Evolutionary conservation across 2,113 vertebrate species (phyloP).

Genomic region (Ptilorrhoa leucosticta): DNA sequence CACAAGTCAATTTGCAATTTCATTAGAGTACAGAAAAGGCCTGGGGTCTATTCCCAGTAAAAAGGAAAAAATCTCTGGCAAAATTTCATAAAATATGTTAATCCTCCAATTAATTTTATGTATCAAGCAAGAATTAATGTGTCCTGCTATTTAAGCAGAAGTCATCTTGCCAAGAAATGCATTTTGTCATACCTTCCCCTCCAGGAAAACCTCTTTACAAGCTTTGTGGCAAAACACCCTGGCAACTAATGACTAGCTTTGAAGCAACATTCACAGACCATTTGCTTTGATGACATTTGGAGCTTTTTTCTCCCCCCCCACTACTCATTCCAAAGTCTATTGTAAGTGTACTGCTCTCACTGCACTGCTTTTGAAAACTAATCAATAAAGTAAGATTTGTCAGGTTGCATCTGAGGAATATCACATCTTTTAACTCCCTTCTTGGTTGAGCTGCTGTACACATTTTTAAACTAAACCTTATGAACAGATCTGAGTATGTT

Average conservation of each 20-base stretch:
- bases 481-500: constrained; percentile 33
- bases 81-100: constrained; percentile 74
- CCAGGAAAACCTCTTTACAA: constrained; percentile 85
- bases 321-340: constrained; percentile 50
- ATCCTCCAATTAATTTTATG: constrained; percentile 79
- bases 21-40: constrained; percentile 76
- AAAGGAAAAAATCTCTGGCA: constrained; percentile 63
- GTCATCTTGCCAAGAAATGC: constrained; percentile 71
- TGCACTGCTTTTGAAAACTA: constrained; percentile 70
- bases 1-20: constrained; percentile 82
- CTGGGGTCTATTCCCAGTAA: constrained; percentile 70
- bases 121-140: constrained; percentile 75
- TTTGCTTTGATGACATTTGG: constrained; percentile 91
- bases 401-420: constrained; percentile 71
- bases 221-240: constrained; percentile 88
- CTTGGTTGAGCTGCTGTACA: constrained; percentile 54
- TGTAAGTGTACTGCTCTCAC: constrained; percentile 70
- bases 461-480: constrained; percentile 71
- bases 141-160: constrained; percentile 70
- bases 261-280: constrained; percentile 94
- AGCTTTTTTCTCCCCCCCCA: constrained; percentile 33
- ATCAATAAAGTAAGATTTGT: constrained; percentile 72
- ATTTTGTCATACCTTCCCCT: constrained; percentile 84
- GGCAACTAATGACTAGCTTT: constrained; percentile 89
- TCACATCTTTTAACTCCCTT: constrained; percentile 65